Percentiles rank a stretch among this genome's conserved stretches.
These are phyloP conservation scores for Anser cygnoides DNA, from an alignment of 2,113 vertebrate species.

Conservation along the genomic window DNA sequence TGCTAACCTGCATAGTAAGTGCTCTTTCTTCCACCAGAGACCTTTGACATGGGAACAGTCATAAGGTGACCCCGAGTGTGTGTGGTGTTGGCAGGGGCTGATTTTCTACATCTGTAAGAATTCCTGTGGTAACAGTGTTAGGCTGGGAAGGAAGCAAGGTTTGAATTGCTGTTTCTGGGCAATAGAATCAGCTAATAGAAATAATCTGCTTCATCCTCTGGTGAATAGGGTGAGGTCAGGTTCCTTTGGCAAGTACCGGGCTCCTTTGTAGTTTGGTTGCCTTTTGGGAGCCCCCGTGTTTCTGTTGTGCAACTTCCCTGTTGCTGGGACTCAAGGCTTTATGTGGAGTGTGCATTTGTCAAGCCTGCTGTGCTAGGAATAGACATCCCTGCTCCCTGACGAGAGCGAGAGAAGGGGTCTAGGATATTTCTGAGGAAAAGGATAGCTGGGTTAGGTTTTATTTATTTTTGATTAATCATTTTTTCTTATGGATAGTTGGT, in stretches of 20 bases:
- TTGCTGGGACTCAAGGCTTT: not conserved
- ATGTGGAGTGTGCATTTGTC: not conserved
- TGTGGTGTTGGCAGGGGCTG: not conserved
- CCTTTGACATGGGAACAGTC: not conserved
- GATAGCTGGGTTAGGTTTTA: not conserved
- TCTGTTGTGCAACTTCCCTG: not conserved
- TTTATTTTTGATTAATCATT: not conserved
- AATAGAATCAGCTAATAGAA: not conserved
- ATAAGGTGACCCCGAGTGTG: not conserved
- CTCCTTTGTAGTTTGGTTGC: not conserved
- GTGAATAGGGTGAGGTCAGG: not conserved
- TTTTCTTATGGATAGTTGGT: not conserved
- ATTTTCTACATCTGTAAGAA: not conserved
- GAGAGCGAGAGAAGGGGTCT: not conserved
- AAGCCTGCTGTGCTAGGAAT: not conserved
- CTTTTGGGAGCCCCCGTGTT: not conserved
- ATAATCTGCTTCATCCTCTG: not conserved
- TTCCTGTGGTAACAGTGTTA: not conserved
- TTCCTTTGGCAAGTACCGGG: not conserved
- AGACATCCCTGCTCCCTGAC: not conserved
- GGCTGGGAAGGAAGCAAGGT: not conserved
- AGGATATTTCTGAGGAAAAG: not conserved
- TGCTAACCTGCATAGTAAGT: not conserved
- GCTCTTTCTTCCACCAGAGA: not conserved
- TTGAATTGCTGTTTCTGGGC: not conserved